Conservation (phyloP, 2,113 vertebrate genomes). For the Callorhinus ursinus region DNA sequence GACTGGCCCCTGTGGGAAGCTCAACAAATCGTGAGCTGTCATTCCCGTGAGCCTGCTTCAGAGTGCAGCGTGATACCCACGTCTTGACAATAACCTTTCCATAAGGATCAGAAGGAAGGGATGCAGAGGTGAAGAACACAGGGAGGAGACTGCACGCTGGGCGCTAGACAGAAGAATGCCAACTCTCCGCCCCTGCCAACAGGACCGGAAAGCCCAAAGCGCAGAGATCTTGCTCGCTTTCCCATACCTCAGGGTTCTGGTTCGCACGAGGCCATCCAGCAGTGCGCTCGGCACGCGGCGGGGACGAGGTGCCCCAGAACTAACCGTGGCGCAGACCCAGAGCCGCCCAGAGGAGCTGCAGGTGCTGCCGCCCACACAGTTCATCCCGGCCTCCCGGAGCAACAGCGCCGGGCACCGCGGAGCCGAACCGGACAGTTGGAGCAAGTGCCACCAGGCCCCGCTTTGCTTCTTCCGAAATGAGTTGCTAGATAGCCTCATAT, state of each 20-base stretch:
- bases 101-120: not conserved
- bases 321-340: accelerated
- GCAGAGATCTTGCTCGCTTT: not conserved
- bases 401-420: accelerated
- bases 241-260: not conserved
- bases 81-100: not conserved
- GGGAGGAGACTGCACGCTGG: not conserved
- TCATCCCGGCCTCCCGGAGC: not conserved
- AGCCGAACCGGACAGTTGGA: accelerated
- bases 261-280: accelerated
- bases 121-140: accelerated
- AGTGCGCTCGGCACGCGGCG: accelerated
- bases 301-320: accelerated
- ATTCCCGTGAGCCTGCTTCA: not conserved
- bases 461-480: accelerated
- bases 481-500: not conserved
- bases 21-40: accelerated
- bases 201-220: not conserved
- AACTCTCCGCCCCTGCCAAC: accelerated
- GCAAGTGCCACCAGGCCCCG: not conserved
- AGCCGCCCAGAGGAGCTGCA: accelerated
- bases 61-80: not conserved
- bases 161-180: accelerated
- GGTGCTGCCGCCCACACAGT: accelerated
- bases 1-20: not conserved